A percentile compares a stretch with the other conserved stretches of the same genome.
Conservation (phyloP, 2,113 vertebrate genomes). For the Clinocottus analis region DNA sequence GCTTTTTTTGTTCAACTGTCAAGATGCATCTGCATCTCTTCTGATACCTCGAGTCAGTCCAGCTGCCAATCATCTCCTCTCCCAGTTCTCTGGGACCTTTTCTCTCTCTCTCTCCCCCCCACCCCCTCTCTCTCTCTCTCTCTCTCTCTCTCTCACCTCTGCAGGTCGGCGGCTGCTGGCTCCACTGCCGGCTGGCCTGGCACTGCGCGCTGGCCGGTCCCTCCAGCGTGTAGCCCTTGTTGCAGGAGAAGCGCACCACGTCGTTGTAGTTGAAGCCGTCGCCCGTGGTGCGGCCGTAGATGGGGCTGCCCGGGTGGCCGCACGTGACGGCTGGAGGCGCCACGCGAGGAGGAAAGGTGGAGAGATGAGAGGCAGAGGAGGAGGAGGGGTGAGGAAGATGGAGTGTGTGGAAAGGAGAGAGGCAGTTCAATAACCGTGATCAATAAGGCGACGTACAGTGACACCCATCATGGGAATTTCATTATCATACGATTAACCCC, state of each 20-base stretch:
- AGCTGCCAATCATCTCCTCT: constrained; percentile 28
- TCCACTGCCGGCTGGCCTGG: constrained; percentile 95
- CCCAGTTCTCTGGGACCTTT: too few species aligned
- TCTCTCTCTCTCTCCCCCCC: too few species aligned
- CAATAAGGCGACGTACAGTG: constrained; percentile 51
- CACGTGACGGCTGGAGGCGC: constrained; percentile 91
- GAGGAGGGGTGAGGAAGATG: background rate
- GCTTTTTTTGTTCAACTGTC: constrained; percentile 39
- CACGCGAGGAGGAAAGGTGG: too few species aligned
- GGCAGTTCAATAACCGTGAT: constrained; percentile 54
- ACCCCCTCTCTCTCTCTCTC: too few species aligned
- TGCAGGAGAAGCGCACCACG: constrained; percentile 93
- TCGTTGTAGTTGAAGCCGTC: constrained; percentile 97
- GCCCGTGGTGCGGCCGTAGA: constrained; percentile 95
- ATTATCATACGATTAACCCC: constrained; percentile 73
- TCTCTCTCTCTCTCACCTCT: too few species aligned
- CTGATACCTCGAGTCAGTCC: constrained; percentile 23
- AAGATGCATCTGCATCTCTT: constrained; percentile 17
- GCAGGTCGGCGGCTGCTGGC: constrained; percentile 92
- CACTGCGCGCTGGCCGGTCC: constrained; percentile 95
- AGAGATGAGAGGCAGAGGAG: too few species aligned
- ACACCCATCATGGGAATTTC: constrained; percentile 54
- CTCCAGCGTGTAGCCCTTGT: constrained; percentile 94
- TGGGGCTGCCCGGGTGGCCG: constrained; percentile 96
- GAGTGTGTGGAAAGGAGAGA: background rate